Conservation (phyloP, 2,888 invertebrate species). For the Argyresthia albistria region DNA sequence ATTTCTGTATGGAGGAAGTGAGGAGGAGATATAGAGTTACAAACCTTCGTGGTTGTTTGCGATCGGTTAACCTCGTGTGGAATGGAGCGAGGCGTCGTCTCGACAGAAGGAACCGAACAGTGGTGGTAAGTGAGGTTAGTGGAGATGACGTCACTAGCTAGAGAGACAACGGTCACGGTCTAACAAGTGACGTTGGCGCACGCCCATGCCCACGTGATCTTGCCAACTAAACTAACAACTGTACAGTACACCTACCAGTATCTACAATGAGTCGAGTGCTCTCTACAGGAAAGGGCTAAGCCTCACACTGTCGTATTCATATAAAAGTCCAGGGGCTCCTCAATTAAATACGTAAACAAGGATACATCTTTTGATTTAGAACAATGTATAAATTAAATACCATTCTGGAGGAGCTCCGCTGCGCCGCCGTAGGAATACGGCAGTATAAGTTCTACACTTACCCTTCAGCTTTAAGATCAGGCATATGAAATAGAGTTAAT, state of each 20-base stretch:
- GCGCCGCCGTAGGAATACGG: too few relatives aligned
- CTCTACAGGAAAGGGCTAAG: neutral
- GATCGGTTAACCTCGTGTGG: conserved; percentile 50
- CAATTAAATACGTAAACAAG: too few relatives aligned
- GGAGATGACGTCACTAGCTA: conserved; percentile 16
- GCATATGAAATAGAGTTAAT: neutral
- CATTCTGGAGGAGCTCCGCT: too few relatives aligned
- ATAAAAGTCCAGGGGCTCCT: too few relatives aligned
- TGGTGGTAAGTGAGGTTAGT: conserved; percentile 47
- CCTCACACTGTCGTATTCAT: too few relatives aligned
- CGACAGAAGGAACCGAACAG: conserved; percentile 33
- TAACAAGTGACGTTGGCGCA: conserved; percentile 45
- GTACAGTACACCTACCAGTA: neutral
- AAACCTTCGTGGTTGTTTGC: conserved; percentile 14
- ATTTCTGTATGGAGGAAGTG: neutral
- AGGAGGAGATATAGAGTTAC: neutral
- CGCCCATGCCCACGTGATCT: conserved; percentile 14
- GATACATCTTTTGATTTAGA: too few relatives aligned
- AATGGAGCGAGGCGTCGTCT: conserved; percentile 30
- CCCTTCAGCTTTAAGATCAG: neutral
- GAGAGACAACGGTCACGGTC: conserved; percentile 13
- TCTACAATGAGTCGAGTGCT: neutral
- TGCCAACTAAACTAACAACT: neutral
- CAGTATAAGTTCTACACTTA: too few relatives aligned
- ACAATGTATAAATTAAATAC: too few relatives aligned